Conservation (phyloP, 1,140 invertebrate genomes). For the Linepithema humile region DNA sequence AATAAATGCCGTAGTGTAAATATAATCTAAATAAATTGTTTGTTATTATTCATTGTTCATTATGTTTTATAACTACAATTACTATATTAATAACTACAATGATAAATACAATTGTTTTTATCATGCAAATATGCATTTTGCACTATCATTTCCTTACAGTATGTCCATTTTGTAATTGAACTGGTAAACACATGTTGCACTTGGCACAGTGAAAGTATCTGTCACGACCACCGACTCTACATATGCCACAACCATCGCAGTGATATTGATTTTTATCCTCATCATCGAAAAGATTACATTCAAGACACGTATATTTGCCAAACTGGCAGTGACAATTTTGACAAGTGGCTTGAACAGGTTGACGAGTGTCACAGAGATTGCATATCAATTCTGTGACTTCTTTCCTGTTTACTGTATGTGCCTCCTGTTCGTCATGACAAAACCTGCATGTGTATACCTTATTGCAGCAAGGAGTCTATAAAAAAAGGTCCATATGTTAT, state of each 20-base stretch:
- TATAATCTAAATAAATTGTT: not conserved
- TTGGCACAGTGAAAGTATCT: constrained; percentile 94
- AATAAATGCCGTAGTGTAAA: not conserved
- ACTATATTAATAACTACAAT: too few relatives aligned
- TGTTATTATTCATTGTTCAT: not conserved
- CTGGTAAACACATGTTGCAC: constrained; percentile 94
- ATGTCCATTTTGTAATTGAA: constrained; percentile 91
- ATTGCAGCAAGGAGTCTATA: constrained; percentile 93
- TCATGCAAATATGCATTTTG: constrained; percentile 3
- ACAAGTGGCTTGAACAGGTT: constrained; percentile 91
- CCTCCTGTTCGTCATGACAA: constrained; percentile 94
- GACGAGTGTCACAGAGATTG: constrained; percentile 91
- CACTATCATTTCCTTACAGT: constrained; percentile 85
- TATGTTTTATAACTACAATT: too few relatives aligned
- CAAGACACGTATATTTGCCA: constrained; percentile 94
- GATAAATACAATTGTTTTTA: not conserved
- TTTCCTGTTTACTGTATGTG: constrained; percentile 92
- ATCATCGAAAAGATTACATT: constrained; percentile 96
- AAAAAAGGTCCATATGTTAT: not conserved
- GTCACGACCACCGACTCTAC: constrained; percentile 93
- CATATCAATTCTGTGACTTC: constrained; percentile 93
- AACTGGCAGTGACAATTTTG: constrained; percentile 90
- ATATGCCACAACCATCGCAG: constrained; percentile 94
- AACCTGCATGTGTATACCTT: constrained; percentile 95
- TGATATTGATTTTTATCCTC: constrained; percentile 95